Conservation (phyloP, 1,140 invertebrate species). For the Zaprionus vittiger region DNA sequence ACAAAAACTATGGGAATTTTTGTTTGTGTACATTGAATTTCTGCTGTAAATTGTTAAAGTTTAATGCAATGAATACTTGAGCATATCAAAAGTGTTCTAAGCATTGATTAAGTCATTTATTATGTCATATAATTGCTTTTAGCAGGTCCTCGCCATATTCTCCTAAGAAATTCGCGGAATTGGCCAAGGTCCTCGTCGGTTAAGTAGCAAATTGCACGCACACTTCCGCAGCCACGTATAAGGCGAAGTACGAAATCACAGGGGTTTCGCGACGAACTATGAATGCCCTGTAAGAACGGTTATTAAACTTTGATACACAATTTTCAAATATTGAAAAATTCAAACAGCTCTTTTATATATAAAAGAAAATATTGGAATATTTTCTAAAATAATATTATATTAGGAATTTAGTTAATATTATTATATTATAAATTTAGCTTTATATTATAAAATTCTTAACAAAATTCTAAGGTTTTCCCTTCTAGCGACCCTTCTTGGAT, state of each 20-base stretch:
- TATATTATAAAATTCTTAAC: not conserved
- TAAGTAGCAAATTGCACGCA: conserved; percentile 72
- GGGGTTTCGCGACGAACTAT: not conserved
- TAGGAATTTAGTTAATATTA: not conserved
- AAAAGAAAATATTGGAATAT: not conserved
- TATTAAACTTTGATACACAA: not conserved
- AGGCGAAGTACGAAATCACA: not conserved
- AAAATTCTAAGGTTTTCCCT: not conserved
- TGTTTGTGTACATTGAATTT: conserved; percentile 26
- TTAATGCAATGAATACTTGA: conserved; percentile 23
- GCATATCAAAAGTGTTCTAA: conserved; percentile 15
- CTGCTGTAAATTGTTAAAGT: conserved; percentile 20
- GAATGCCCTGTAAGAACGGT: not conserved
- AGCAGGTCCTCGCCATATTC: conserved; percentile 39
- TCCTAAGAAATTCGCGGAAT: conserved; percentile 66
- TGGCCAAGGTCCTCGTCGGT: conserved; percentile 60
- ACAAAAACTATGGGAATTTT: conserved; percentile 24
- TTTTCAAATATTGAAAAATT: not conserved
- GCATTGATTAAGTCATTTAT: conserved; percentile 47
- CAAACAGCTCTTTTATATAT: too few relatives aligned
- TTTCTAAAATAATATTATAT: not conserved
- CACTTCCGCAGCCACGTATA: conserved; percentile 23
- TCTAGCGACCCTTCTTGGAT: not conserved
- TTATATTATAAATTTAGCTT: not conserved
- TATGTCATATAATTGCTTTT: conserved; percentile 40